Base-by-base conservation (phyloP, 2,113 vertebrate genomes). In the Nesogale talazaci region DNA sequence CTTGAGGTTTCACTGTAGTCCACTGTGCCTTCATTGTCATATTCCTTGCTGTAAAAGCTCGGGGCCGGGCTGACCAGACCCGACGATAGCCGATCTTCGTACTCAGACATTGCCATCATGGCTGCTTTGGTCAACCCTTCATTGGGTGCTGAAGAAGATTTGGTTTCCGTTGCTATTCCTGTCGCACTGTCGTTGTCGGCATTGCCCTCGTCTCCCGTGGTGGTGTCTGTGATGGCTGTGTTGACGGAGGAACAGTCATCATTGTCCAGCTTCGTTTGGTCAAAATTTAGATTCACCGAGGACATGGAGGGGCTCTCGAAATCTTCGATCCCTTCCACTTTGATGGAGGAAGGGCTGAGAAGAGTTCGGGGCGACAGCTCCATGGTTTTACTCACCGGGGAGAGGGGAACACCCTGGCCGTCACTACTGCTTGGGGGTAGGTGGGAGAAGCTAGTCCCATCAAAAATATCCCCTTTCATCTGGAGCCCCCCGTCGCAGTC, bases 161-260 rank as follows among this genome's bases (percentile, higher is more conserved):
- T 99, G 97, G 98, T 98, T 98, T 99, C 99, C 0, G 97, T 97
- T 27, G 96, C 94, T 70, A 98, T 97, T 87, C 98, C 98, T 0
- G 98, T 98, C 15, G 99, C 98, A 10, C 99, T 99, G 57, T 99
- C 99, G 6, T 99, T 99, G 96, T 99, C 99, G 34, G 98, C 99
- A 1, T 99, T 99, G 94, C 99, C 99, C 97, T 99, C 99, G 29
- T 99, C 99, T 93, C 99, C 99, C 8, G 99, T 99, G 74, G 99
- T 99, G 93, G 99, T 99, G 86, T 99, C 99, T 79, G 99, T 99
- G 98, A 99, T 99, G 31, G 99, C 99, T 0, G 99, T 99, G 96
- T 99, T 99, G 96, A 99, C 99, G 22, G 99, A 99, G 90, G 99
- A 99, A 96, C 99, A 99, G 98, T 99, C 99, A 19, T 99, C 99